These are phyloP conservation scores for Eupristina koningsbergeri DNA, from an alignment of 1,140 invertebrate species.

Conservation along the genomic window DNA sequence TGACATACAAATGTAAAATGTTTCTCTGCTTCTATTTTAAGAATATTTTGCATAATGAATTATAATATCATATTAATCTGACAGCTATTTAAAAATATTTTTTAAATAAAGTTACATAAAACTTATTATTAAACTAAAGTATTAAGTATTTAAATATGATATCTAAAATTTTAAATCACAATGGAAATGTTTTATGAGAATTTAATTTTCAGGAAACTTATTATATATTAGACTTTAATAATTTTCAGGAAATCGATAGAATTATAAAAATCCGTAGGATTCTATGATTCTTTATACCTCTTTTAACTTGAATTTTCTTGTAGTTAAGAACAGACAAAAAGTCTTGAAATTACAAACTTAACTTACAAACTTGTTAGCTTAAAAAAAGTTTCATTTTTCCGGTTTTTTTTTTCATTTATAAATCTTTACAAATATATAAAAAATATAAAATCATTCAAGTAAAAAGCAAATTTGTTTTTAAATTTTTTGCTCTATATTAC, in stretches of 20 bases:
- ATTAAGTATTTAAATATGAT: too few relatives aligned
- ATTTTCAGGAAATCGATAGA: background rate
- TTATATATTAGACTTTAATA: background rate
- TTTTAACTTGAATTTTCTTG: background rate
- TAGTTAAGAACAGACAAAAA: background rate
- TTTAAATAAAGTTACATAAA: too few relatives aligned
- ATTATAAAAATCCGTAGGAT: background rate
- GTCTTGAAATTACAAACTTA: conserved; percentile 3
- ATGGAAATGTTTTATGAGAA: too few relatives aligned
- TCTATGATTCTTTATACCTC: background rate
- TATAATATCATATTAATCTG: too few relatives aligned
- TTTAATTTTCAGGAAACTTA: too few relatives aligned
- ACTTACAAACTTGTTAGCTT: background rate
- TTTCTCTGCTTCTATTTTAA: too few relatives aligned
- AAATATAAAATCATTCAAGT: background rate
- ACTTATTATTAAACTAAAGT: too few relatives aligned
- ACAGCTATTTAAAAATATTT: too few relatives aligned
- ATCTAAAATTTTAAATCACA: too few relatives aligned
- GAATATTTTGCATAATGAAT: too few relatives aligned
- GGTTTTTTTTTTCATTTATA: conserved; percentile 36
- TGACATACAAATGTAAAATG: too few relatives aligned
- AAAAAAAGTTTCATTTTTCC: background rate
- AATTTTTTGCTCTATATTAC: background rate
- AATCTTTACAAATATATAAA: background rate
- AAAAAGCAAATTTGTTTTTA: background rate